Evolutionary conservation across 2,113 vertebrate species (phyloP).

Genomic region (Myanophis thanlyinensis): DNA sequence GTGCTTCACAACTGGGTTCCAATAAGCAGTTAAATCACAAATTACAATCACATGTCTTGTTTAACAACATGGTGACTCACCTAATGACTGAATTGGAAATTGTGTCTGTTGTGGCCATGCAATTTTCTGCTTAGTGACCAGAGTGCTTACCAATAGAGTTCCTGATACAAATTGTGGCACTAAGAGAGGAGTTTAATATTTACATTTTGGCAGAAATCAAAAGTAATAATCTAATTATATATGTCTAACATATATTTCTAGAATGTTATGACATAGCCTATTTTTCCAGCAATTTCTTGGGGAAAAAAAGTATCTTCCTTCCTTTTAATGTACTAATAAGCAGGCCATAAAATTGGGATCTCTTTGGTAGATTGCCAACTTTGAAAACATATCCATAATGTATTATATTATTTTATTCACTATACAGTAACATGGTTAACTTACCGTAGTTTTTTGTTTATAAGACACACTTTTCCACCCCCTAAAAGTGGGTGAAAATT

Average conservation of each 20-base stretch:
- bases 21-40: background rate
- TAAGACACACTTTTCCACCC: too few species aligned
- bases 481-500: too few species aligned
- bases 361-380: background rate
- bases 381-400: background rate
- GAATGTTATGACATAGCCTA: background rate
- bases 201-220: background rate
- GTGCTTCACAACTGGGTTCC: background rate
- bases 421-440: background rate
- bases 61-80: background rate
- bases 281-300: background rate
- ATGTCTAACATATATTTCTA: background rate
- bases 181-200: background rate
- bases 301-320: background rate
- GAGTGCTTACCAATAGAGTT: background rate
- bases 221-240: background rate
- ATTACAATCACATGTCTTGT: background rate
- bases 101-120: background rate
- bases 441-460: too few species aligned
- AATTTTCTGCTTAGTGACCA: background rate
- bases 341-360: background rate
- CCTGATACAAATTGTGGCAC: background rate
- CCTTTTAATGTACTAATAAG: background rate
- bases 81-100: background rate
- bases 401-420: background rate